A percentile compares a stretch with the other conserved stretches of the same genome.
These are phyloP conservation scores for Bucorvus abyssinicus DNA, from an alignment of 2,797 vertebrate species.

Conservation along the genomic window DNA sequence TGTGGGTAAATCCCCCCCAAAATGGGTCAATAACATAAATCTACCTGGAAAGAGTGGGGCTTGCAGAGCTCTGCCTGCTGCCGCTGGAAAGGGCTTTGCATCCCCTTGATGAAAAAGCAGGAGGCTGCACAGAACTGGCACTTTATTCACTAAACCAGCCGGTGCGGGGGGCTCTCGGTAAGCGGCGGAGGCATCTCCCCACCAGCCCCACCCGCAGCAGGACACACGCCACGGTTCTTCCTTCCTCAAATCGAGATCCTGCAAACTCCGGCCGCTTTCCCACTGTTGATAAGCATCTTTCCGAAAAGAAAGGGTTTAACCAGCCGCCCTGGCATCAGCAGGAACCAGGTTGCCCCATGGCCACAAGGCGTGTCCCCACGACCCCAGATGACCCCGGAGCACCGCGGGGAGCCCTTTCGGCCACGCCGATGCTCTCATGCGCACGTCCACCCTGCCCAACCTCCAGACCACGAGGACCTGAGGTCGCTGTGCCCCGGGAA, in stretches of 20 bases:
- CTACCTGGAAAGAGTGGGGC: neutral
- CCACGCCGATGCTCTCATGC: neutral
- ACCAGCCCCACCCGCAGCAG: neutral
- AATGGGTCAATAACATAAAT: neutral
- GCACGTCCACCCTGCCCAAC: neutral
- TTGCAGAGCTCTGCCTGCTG: neutral
- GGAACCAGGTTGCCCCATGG: neutral
- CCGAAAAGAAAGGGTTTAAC: neutral
- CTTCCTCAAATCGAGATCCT: neutral
- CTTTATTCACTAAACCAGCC: neutral
- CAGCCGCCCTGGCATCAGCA: neutral
- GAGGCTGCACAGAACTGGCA: neutral
- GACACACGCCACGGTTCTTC: accelerated
- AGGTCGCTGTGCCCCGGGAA: neutral
- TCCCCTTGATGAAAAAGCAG: neutral
- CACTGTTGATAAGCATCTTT: neutral
- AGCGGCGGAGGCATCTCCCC: no score
- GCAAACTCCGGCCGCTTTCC: neutral
- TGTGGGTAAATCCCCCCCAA: neutral
- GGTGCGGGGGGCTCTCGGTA: accelerated
- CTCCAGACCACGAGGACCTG: neutral
- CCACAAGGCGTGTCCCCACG: neutral
- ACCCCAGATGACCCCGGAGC: neutral
- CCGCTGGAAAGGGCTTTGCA: neutral
- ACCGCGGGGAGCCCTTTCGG: neutral